Evolutionary conservation across 2,113 vertebrate species (phyloP).

Genomic region (Trichechus manatus): DNA sequence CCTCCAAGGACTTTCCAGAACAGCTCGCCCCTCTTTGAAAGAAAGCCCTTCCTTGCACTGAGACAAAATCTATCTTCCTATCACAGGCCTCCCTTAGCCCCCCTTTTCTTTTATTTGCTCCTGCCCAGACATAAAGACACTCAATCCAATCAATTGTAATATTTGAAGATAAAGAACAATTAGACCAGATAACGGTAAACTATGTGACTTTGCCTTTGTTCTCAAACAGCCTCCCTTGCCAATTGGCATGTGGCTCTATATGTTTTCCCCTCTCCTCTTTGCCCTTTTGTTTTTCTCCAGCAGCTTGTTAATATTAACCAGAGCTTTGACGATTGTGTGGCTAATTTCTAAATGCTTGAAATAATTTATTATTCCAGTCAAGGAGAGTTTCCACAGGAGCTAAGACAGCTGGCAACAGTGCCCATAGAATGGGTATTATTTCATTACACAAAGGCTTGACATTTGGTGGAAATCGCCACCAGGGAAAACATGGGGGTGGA

Average conservation of each 20-base stretch:
- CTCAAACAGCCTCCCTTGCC: slow-evolving; percentile 1
- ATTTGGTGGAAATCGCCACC: not conserved
- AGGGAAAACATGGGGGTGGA: slow-evolving; percentile 23
- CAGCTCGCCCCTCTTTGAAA: not conserved
- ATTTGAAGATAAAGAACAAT: slow-evolving; percentile 57
- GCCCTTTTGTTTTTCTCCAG: slow-evolving; percentile 40
- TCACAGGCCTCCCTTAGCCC: not conserved
- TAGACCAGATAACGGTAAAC: not conserved
- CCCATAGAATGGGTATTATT: slow-evolving; percentile 44
- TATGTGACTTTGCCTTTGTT: slow-evolving; percentile 19
- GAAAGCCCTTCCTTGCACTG: not conserved
- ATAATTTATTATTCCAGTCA: slow-evolving; percentile 60
- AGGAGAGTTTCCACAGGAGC: slow-evolving; percentile 18
- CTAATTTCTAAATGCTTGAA: slow-evolving; percentile 74
- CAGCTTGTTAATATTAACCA: slow-evolving; percentile 45
- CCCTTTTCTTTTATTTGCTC: not conserved
- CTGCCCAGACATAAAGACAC: not conserved
- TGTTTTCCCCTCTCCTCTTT: slow-evolving; percentile 23
- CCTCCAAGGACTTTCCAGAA: not conserved
- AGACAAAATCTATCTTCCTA: slow-evolving; percentile 15
- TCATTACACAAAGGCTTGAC: slow-evolving; percentile 37
- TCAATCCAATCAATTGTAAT: slow-evolving; percentile 53
- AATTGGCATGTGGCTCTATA: not conserved
- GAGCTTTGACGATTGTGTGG: slow-evolving; percentile 40
- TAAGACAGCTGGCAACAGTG: slow-evolving; percentile 10